Evolutionary conservation across 2,888 invertebrate genomes (phyloP), one percentile per base, ranked within the genome.

Genomic region (Pheosia tremula): DNA sequence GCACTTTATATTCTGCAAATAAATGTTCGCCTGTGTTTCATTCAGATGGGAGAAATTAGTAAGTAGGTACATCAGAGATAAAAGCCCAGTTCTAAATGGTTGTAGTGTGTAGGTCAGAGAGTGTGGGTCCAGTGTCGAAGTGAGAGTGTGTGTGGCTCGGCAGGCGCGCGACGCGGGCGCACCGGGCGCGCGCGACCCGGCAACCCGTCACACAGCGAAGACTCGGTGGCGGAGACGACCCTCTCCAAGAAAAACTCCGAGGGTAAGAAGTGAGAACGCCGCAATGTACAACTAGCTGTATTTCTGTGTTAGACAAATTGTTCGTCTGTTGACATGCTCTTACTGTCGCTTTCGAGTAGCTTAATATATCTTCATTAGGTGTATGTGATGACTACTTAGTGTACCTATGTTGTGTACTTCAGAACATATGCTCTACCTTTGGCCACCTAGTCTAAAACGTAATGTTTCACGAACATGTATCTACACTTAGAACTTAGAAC

Each of bases 241-340:
- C 94, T 96, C 90, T 95, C 96, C 89, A 97, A 97, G 94, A 96
- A 95, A 94, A 97, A 96, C 94, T 97, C 97, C 80, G 97, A 97
- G 93, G 97, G 97, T 97, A 96, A 96, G 96, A 95, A 80, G 82
- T 79, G 75, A 74, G 66, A 55, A 79, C 72, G 75, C 70, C 75
- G 72, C 69, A 72, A 74, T 77, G 75, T 74, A 71, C 72, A 77
- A 78, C 71, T 77, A 80, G 80, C 68, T 74, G 79, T 82, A 79
- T 79, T 81, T 84, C 75, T 80, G 80, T 84, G 72, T 74, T 84
- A 84, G 83, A 81, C 68, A 75, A 78, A 78, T 74, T 86, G 78
- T 85, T 79, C 81, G 84, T 84, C 81, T 84, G 80, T 83, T 81
- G 78, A 83, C 71, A 82, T 79, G 82, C 85, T 88, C 86, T 87